Conservation (phyloP, 2,113 vertebrate species). For the Thalassarche chlororhynchos region DNA sequence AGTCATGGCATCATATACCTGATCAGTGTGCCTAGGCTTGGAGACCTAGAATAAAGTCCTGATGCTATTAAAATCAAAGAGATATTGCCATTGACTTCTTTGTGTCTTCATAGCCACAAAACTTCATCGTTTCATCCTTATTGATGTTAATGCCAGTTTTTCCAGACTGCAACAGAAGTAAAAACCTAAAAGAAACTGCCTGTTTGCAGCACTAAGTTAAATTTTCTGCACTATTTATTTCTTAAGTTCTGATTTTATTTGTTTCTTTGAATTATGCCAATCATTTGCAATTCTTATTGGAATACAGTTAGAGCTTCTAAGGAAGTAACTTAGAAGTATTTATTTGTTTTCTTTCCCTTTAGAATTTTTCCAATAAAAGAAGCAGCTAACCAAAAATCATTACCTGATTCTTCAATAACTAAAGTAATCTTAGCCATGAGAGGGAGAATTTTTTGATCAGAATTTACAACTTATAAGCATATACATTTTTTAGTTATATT, state of each 20-base stretch:
- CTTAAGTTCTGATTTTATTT: background rate
- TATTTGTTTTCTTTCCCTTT: background rate
- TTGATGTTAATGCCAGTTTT: background rate
- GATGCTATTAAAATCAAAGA: background rate
- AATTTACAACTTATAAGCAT: background rate
- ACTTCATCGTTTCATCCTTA: background rate
- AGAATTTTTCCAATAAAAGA: background rate
- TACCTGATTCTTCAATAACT: background rate
- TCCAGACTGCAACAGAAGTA: background rate
- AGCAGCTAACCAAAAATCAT: background rate
- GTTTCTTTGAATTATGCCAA: background rate
- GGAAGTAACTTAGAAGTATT: background rate
- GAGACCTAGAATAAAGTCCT: background rate
- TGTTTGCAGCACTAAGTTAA: background rate
- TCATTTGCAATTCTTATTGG: background rate
- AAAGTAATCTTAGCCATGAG: background rate
- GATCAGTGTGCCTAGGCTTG: background rate
- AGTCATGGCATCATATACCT: background rate
- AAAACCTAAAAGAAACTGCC: background rate
- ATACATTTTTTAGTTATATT: background rate
- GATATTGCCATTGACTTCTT: background rate
- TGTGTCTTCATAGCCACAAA: background rate
- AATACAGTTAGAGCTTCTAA: background rate
- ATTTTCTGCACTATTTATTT: background rate
- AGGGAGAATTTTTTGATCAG: background rate